Base-by-base conservation (phyloP, 2,888 invertebrate species). In the Cryptocephalus primarius region DNA sequence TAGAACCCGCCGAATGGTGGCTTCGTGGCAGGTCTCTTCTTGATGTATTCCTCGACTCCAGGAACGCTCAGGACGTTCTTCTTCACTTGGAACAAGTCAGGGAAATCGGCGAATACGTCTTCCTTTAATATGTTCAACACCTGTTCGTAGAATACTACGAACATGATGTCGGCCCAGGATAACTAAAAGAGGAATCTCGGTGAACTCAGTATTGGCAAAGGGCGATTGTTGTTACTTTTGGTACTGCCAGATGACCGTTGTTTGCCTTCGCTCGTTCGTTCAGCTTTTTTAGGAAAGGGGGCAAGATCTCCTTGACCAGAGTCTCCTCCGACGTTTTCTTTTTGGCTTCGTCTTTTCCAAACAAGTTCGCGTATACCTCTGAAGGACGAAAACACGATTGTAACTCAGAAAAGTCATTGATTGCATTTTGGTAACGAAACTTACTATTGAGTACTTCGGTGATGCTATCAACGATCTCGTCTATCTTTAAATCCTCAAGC, bases 21-120 rank as follows among this genome's bases (percentile, higher is more conserved):
- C 22, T 22, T 22, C 3, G 2, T 22, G 3, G 34, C 42, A 13
- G 41, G 41, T 51, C 83, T 75, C 53, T 77, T 79, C 46, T 73
- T 78, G 40, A 83, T 69, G 82, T 82, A 83, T 13, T 71, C 72
- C 62, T 81, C 80, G 57, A 84, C 79, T 13, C 72, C 67, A 2
- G 81, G 80, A 43, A 78, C 53, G 6, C 66, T 69, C 8, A 75
- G 64, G n/a, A 83, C 76, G 50, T 75, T 75, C 2, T 75, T 73
- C 13, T 72, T 72, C 31, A 81, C 70, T 36, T 70, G 70, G 56
- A 75, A 74, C 42, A 83, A 59, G 50, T 76, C 75, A 8, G 77
- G 74, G 61, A 77, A 77, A 10, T 76, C 75, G 49, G 76, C 78
- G 48, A 77, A 44, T 3, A 43, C 9, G 32, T 48, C 46, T 36